phyloP scores from a whole-genome alignment of 1,140 invertebrate species.

The Orius laevigatus region DNA sequence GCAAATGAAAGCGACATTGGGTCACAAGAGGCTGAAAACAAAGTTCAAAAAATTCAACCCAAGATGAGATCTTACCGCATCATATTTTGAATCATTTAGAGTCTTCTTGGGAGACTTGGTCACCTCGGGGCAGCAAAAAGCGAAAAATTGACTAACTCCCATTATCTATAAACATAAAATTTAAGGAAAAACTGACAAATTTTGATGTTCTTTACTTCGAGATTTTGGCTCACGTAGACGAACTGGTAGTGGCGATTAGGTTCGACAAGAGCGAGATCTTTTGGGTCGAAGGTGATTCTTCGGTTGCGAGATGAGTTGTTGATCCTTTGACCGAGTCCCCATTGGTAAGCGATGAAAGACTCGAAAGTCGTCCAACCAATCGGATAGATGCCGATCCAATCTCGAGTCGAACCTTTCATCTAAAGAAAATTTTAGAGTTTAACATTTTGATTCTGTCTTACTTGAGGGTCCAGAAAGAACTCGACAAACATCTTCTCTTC shows the following conservation, averaged over 20 bases:
- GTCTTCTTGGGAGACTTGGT: background rate
- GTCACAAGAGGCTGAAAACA: too few relatives aligned
- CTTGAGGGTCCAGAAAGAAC: conserved; percentile 6
- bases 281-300: background rate
- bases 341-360: conserved; percentile 7
- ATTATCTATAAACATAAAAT: conserved; percentile 1
- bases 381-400: conserved; percentile 12
- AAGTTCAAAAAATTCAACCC: too few relatives aligned
- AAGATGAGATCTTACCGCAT: background rate
- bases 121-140: background rate
- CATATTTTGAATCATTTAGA: background rate
- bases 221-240: conserved; percentile 13
- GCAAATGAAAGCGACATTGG: background rate
- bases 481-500: background rate
- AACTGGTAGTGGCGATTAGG: conserved; percentile 9
- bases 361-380: conserved; percentile 7
- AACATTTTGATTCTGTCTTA: background rate
- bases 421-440: background rate
- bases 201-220: conserved; percentile 6
- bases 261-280: background rate
- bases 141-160: conserved; percentile 11
- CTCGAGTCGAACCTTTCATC: conserved; percentile 9
- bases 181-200: background rate
- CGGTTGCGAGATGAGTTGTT: conserved; percentile 6
- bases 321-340: conserved; percentile 1